A percentile compares a stretch with the other conserved stretches of the same genome.
Conservation (phyloP, 2,797 vertebrate genomes). For the Glossophaga mutica region DNA sequence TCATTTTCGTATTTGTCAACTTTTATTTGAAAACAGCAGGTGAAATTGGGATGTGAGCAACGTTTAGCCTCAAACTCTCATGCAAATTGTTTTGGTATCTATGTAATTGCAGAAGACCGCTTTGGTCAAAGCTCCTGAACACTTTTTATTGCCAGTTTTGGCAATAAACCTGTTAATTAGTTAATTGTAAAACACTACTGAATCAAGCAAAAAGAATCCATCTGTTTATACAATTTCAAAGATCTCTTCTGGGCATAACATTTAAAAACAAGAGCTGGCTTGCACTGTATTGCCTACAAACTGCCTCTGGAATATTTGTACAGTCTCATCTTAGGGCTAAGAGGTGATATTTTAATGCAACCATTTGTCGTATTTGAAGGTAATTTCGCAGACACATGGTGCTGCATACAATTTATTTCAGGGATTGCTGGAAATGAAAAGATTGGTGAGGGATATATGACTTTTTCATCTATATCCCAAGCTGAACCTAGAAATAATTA, state of each 20-base stretch:
- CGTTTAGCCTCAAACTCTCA: conserved; percentile 84
- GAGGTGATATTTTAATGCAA: conserved; percentile 64
- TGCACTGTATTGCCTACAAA: conserved; percentile 62
- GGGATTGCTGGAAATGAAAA: conserved; percentile 23
- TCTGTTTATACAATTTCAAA: conserved; percentile 84
- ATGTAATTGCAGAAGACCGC: conserved; percentile 82
- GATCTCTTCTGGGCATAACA: conserved; percentile 84
- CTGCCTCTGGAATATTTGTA: conserved; percentile 46
- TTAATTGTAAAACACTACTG: conserved; percentile 86
- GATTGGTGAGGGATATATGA: conserved; percentile 12
- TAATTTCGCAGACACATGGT: conserved; percentile 32
- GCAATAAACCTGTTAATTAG: conserved; percentile 87
- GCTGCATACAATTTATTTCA: conserved; percentile 43
- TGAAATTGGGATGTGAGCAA: conserved; percentile 81
- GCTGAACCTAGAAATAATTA: conserved; percentile 48
- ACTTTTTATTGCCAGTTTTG: conserved; percentile 86
- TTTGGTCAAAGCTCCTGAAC: conserved; percentile 85
- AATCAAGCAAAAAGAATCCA: conserved; percentile 85
- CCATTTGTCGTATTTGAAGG: conserved; percentile 23
- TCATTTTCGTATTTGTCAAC: conserved; percentile 83
- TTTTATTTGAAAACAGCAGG: conserved; percentile 86
- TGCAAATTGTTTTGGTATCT: conserved; percentile 81
- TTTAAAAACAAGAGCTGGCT: conserved; percentile 72
- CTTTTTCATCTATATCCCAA: conserved; percentile 18
- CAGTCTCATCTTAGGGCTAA: conserved; percentile 37